These are phyloP conservation scores for Drosophila atripex DNA, from an alignment of 2,888 invertebrate species.

Conservation along the genomic window DNA sequence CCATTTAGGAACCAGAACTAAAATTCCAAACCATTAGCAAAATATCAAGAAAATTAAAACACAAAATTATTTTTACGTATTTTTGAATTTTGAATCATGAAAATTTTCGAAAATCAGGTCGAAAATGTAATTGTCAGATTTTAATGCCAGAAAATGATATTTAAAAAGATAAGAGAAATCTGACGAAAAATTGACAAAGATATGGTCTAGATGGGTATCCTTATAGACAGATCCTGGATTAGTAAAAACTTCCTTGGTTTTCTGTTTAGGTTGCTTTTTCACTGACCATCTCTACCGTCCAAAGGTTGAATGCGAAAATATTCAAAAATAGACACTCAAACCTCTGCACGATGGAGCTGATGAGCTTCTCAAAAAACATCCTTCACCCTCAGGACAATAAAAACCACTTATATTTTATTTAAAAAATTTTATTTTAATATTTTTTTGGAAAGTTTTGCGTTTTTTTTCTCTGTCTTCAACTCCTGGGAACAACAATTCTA, in stretches of 20 bases:
- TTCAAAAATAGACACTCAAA: slow-evolving; percentile 69
- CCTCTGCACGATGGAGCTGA: slow-evolving; percentile 74
- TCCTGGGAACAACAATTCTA: slow-evolving; percentile 64
- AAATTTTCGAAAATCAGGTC: too few relatives aligned
- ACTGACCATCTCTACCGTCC: slow-evolving; percentile 68
- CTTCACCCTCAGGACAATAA: neutral
- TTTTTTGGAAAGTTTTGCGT: slow-evolving; percentile 45
- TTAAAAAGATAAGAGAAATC: too few relatives aligned
- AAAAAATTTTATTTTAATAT: slow-evolving; percentile 39
- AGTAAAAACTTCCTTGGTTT: neutral
- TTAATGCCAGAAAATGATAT: too few relatives aligned
- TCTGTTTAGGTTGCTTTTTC: slow-evolving; percentile 47
- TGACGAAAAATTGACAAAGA: too few relatives aligned
- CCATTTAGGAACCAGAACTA: too few relatives aligned
- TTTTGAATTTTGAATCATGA: too few relatives aligned
- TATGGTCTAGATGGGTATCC: too few relatives aligned
- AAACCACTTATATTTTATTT: slow-evolving; percentile 28
- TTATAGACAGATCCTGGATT: too few relatives aligned
- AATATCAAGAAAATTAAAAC: too few relatives aligned
- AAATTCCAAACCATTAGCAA: too few relatives aligned
- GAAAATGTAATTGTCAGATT: too few relatives aligned
- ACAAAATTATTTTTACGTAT: too few relatives aligned
- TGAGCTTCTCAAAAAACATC: slow-evolving; percentile 31
- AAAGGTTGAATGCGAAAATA: slow-evolving; percentile 69
- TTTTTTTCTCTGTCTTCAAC: slow-evolving; percentile 39